A percentile compares a stretch with the other conserved stretches of the same genome.
phyloP scores from a whole-genome alignment of 2,113 vertebrate genomes.

The Globicephala melas region DNA sequence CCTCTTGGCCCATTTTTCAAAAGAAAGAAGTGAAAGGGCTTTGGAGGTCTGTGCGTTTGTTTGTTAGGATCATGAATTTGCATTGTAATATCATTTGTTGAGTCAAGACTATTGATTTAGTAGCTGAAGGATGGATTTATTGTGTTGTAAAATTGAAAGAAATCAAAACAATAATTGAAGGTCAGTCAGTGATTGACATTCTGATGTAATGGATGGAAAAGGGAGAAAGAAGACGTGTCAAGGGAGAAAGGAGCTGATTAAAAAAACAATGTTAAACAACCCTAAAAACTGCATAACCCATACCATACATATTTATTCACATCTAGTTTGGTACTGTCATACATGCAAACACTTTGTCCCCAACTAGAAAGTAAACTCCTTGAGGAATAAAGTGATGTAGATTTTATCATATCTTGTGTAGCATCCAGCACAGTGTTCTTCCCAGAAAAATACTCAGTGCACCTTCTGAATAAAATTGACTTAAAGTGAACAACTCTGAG shows the following conservation, averaged over 20 bases:
- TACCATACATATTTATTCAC: not conserved
- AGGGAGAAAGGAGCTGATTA: not conserved
- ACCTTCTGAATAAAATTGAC: not conserved
- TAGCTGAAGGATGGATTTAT: conserved; percentile 37
- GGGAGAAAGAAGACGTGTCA: not conserved
- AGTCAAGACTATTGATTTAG: conserved; percentile 42
- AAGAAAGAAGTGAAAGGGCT: not conserved
- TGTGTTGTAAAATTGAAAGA: conserved; percentile 32
- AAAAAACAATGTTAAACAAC: not conserved
- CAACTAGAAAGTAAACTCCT: not conserved
- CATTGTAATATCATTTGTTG: conserved; percentile 24
- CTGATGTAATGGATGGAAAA: not conserved
- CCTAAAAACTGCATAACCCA: not conserved
- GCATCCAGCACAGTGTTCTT: not conserved
- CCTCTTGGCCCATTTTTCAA: not conserved
- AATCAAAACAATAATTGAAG: conserved; percentile 39
- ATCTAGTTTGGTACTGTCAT: not conserved
- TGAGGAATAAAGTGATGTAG: not conserved
- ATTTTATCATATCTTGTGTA: not conserved
- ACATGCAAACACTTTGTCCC: not conserved
- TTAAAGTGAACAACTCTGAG: not conserved
- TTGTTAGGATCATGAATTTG: conserved; percentile 1
- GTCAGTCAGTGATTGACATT: conserved; percentile 25
- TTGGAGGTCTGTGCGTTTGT: not conserved
- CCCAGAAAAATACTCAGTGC: not conserved